phyloP scores from a whole-genome alignment of 2,888 invertebrate genomes.

The Andrena trimmerana region DNA sequence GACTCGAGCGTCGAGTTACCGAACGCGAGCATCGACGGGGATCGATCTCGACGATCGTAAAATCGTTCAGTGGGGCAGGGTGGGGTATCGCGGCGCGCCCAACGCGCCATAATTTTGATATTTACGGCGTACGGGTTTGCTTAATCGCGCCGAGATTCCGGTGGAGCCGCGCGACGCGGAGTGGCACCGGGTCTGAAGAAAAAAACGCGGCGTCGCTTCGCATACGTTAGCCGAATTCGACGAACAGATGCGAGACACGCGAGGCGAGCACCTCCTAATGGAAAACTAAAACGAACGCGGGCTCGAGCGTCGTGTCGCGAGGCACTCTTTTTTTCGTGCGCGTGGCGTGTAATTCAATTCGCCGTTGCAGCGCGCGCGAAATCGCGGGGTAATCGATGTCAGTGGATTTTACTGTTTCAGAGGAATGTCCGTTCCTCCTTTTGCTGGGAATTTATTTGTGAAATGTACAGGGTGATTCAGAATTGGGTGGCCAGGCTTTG shows the following conservation, averaged over 20 bases:
- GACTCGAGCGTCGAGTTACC: conserved; percentile 50
- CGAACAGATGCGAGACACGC: not conserved
- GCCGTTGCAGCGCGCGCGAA: not conserved
- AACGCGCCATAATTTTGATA: conserved; percentile 52
- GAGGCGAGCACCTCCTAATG: not conserved
- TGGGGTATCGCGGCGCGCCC: conserved; percentile 39
- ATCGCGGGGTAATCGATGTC: conserved; percentile 12
- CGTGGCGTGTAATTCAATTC: conserved; percentile 33
- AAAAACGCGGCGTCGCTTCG: not conserved
- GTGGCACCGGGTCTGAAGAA: not conserved
- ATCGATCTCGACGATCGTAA: conserved; percentile 59
- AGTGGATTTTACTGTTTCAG: not conserved
- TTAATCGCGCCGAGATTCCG: conserved; percentile 14
- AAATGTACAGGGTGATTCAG: not conserved
- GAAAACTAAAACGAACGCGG: conserved; percentile 29
- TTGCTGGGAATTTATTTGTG: not conserved
- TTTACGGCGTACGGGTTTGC: conserved; percentile 47
- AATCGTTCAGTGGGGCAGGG: conserved; percentile 24
- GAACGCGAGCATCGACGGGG: conserved; percentile 32
- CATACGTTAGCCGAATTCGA: conserved; percentile 26
- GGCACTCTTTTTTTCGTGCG: conserved; percentile 8
- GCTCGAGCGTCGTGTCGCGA: conserved; percentile 8
- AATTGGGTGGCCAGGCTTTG: not conserved
- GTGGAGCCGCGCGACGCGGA: not conserved
- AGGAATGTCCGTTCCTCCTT: not conserved